phyloP scores from a whole-genome alignment of 92 coral and sea anemone species.

The Phenganax marumi region DNA sequence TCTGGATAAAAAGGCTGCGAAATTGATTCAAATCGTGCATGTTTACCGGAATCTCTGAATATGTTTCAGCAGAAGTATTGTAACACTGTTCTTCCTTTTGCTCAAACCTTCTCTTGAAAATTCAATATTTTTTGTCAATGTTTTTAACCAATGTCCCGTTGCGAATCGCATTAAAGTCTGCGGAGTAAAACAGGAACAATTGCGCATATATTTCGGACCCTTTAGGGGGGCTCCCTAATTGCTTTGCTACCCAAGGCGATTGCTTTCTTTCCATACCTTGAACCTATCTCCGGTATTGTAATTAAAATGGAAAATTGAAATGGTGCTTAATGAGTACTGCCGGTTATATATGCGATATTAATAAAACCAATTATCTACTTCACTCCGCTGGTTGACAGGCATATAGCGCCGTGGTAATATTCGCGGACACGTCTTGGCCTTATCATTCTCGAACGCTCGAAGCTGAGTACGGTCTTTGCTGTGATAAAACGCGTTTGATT shows the following conservation, averaged over 20 bases:
- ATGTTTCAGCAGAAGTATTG: too few relatives aligned
- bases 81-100: too few relatives aligned
- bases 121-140: neutral
- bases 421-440: too few relatives aligned
- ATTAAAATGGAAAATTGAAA: constrained; percentile 37
- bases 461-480: too few relatives aligned
- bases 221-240: constrained; percentile 9
- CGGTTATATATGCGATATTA: constrained; percentile 29
- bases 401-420: neutral
- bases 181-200: neutral
- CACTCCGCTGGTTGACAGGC: constrained; percentile 19
- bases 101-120: too few relatives aligned
- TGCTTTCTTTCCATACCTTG: neutral
- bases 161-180: constrained; percentile 39
- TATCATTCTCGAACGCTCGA: too few relatives aligned
- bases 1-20: too few relatives aligned
- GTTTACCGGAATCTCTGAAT: too few relatives aligned
- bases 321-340: constrained; percentile 23
- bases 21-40: too few relatives aligned
- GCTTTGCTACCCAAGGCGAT: constrained; percentile 34
- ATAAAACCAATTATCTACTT: constrained; percentile 43
- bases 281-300: constrained; percentile 37
- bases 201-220: constrained; percentile 10
- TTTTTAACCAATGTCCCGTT: constrained; percentile 28
- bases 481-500: too few relatives aligned